Base-by-base conservation (phyloP, 1,140 invertebrate genomes). In the Heliconius himera region DNA sequence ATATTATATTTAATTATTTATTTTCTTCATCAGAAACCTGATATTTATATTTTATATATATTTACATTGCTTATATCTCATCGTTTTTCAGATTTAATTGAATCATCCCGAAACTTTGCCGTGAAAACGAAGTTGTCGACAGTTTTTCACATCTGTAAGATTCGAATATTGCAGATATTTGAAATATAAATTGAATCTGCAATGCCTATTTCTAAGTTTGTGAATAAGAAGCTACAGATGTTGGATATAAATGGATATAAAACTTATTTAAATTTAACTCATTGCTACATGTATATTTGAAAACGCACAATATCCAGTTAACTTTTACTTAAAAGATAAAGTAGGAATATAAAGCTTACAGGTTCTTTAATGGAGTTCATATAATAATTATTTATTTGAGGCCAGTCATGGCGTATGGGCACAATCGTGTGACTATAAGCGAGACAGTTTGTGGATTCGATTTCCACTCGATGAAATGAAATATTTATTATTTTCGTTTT, bases 161-260 rank as follows among this genome's bases (percentile, higher is more conserved):
- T 76, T 79, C 74, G 11, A 76, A 75, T 79, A 79, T 79, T 56
- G 78, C 78, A 75, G 78, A 71, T 76, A 76, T 51, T 54, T 76
- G 46, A 38, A 46, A 66, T 26, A 51, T 54, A 60, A 79, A 79
- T 79, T 76, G 73, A 79, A 79, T 79, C 75, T 72, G 22, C 33
- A 70, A 73, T 76, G 73, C 51, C 78, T 79, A 51, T 75, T 79
- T 33, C 54, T 22, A 75, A 75, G 33, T 36, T 74, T 60, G 49
- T 60, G 20, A 60, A 74, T 56, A 74, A 74, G 38, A 79, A 51
- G n/a, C 6, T 74, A 49, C 18, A 33, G 26, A 41, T 70, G 26
- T 70, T 76, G 18, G 8, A 75, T 60, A 13, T 66, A 60, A 8
- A 38, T 75, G 18, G 33, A 22, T n/a, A 56, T 36, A 56, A n/a